Conservation (phyloP, 1,140 invertebrate genomes). For the Aphelinus atriplicis region DNA sequence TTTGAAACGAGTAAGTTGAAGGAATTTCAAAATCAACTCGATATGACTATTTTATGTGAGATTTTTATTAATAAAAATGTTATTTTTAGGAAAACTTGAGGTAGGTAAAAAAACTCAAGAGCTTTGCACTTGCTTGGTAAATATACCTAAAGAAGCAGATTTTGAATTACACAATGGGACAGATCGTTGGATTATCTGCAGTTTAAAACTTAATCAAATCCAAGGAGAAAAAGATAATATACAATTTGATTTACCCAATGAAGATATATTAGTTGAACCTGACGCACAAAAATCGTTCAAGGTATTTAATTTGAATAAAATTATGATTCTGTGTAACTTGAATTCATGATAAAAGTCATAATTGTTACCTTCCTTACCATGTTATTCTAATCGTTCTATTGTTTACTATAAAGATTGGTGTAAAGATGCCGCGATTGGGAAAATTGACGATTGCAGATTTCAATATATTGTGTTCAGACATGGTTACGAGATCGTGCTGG, state of each 20-base stretch:
- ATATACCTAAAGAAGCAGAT: constrained; percentile 49
- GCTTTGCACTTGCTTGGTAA: constrained; percentile 55
- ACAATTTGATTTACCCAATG: constrained; percentile 48
- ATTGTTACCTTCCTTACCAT: constrained; percentile 16
- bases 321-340: not conserved
- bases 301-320: constrained; percentile 42
- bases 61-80: no score
- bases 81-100: constrained; percentile 45
- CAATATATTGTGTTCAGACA: constrained; percentile 53
- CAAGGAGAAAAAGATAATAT: constrained; percentile 56
- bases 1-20: constrained; percentile 30
- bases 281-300: constrained; percentile 50
- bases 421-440: constrained; percentile 53
- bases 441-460: constrained; percentile 54
- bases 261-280: constrained; percentile 55
- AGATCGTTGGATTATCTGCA: constrained; percentile 57
- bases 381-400: constrained; percentile 18
- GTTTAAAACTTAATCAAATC: constrained; percentile 48
- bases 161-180: constrained; percentile 58
- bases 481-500: constrained; percentile 56
- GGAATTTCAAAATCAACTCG: no score
- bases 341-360: not conserved
- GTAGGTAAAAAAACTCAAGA: constrained; percentile 53
- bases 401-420: constrained; percentile 46
- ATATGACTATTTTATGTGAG: no score